These are phyloP conservation scores for Epizoanthus ramosus DNA, from an alignment of 92 coral and sea anemone species.

Conservation along the genomic window DNA sequence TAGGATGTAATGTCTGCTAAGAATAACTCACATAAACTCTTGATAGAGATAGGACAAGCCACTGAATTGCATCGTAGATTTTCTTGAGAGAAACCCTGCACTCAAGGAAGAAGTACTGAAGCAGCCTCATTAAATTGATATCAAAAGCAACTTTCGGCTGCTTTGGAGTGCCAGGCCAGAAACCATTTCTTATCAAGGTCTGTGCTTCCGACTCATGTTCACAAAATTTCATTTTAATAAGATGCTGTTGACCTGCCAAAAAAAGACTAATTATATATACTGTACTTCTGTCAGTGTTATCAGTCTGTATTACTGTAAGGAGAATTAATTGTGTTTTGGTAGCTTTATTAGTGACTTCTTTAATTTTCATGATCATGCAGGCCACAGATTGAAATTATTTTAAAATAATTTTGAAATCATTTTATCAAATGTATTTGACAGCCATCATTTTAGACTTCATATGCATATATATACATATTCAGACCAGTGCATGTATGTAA, in stretches of 20 bases:
- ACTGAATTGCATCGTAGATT: conserved; percentile 53
- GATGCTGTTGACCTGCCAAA: conserved; percentile 50
- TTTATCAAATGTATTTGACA: too few relatives aligned
- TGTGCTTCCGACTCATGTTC: conserved; percentile 53
- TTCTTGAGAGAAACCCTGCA: conserved; percentile 57
- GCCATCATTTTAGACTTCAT: too few relatives aligned
- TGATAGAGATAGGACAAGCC: conserved; percentile 56
- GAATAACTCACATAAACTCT: conserved; percentile 41
- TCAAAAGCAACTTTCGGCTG: conserved; percentile 69
- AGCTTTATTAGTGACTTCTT: too few relatives aligned
- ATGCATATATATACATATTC: too few relatives aligned
- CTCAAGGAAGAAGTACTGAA: conserved; percentile 48
- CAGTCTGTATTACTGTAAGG: too few relatives aligned
- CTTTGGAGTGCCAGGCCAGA: conserved; percentile 67
- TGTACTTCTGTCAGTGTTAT: too few relatives aligned
- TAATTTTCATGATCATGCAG: too few relatives aligned
- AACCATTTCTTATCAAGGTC: conserved; percentile 47
- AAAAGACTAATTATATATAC: not conserved
- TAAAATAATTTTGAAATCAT: too few relatives aligned
- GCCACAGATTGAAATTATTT: too few relatives aligned
- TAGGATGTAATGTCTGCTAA: too few relatives aligned
- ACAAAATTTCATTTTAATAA: conserved; percentile 47
- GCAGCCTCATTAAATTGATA: conserved; percentile 41
- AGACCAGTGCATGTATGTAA: too few relatives aligned
- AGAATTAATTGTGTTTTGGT: too few relatives aligned